phyloP scores from a whole-genome alignment of 53 echinoderm and acorn worm species.

The Antedon mediterranea region DNA sequence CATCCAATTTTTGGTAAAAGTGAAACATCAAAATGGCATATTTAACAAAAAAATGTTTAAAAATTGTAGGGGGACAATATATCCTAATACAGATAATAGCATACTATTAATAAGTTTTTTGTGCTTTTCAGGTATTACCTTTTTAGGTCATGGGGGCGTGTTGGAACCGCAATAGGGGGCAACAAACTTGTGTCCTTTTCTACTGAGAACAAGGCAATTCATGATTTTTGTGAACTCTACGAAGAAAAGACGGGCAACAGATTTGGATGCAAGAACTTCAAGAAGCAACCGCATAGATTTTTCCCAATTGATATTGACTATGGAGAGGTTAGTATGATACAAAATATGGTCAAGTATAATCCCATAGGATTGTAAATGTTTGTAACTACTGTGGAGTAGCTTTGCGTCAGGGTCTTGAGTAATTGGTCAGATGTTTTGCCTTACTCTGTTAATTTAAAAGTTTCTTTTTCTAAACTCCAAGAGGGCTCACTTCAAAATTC shows the following conservation, averaged over 20 bases:
- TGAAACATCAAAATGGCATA: neutral
- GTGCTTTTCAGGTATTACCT: slow-evolving; percentile 42
- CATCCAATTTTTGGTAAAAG: no score
- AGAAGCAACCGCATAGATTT: slow-evolving; percentile 64
- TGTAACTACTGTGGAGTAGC: no score
- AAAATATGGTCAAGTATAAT: no score
- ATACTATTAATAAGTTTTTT: neutral
- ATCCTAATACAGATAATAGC: no score
- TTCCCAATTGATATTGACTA: slow-evolving; percentile 92
- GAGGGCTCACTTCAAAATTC: no score
- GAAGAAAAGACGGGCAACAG: slow-evolving; percentile 78
- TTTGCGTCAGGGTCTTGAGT: no score
- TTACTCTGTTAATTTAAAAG: no score
- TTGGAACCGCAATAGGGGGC: slow-evolving; percentile 83
- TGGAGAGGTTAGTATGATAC: slow-evolving; percentile 26
- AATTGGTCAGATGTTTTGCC: no score
- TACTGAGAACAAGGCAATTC: slow-evolving; percentile 26
- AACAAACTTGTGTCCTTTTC: slow-evolving; percentile 40
- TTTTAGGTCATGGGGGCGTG: slow-evolving; percentile 88
- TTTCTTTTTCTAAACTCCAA: no score
- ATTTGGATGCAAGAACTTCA: slow-evolving; percentile 60
- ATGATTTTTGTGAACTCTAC: slow-evolving; percentile 43
- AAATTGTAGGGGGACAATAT: neutral
- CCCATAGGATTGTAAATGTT: no score
- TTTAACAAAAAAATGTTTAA: no score